Conservation (phyloP, 1,140 invertebrate species). For the Ips typographus region DNA sequence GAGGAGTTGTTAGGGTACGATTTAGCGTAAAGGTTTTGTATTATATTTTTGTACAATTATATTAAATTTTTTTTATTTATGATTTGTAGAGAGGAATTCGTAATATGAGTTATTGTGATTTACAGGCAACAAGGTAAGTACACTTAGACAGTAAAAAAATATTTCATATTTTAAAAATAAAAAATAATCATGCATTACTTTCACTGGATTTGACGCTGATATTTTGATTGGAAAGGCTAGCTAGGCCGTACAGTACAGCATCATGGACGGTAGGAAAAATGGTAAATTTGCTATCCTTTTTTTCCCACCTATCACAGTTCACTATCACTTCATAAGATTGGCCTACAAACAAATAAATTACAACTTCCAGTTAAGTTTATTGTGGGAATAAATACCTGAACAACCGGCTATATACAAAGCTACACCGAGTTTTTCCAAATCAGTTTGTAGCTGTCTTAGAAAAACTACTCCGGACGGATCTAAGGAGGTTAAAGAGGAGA, state of each 20-base stretch:
- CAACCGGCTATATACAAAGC: constrained; percentile 62
- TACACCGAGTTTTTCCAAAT: constrained; percentile 59
- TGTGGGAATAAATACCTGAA: constrained; percentile 56
- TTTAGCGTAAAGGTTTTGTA: constrained; percentile 40
- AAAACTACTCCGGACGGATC: constrained; percentile 67
- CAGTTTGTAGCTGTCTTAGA: constrained; percentile 58
- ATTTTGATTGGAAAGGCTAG: constrained; percentile 18
- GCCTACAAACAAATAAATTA: constrained; percentile 50
- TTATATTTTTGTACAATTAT: background rate
- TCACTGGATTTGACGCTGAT: background rate
- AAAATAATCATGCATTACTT: background rate
- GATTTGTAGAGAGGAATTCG: too few relatives aligned
- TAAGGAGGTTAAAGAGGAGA: constrained; percentile 67
- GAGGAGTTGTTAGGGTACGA: constrained; percentile 73
- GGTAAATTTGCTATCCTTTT: constrained; percentile 57
- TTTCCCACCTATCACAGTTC: constrained; percentile 60
- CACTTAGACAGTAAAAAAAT: too few relatives aligned
- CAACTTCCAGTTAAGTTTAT: too few relatives aligned
- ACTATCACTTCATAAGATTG: constrained; percentile 66
- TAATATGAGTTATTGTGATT: too few relatives aligned
- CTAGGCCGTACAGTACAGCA: constrained; percentile 63
- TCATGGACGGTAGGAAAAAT: constrained; percentile 73
- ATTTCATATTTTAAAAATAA: too few relatives aligned
- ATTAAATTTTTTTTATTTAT: too few relatives aligned
- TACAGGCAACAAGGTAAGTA: too few relatives aligned